Conservation (phyloP, 2,113 vertebrate genomes). For the Colistium nudipinnis region DNA sequence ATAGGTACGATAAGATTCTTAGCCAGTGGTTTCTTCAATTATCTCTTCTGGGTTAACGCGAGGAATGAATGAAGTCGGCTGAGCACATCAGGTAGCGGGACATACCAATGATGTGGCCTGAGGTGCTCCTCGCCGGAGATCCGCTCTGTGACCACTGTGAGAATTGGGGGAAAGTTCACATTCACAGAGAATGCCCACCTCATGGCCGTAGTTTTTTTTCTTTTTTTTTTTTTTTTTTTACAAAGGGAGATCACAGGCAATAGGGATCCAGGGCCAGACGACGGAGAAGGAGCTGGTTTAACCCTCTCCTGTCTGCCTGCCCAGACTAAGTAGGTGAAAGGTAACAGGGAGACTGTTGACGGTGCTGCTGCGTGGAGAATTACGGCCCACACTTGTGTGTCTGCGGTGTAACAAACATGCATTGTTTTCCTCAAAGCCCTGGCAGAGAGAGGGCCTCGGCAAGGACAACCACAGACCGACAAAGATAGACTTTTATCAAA, state of each 20-base stretch:
- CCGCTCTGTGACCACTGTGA: conserved; percentile 72
- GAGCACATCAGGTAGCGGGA: conserved; percentile 34
- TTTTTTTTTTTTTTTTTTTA: conserved; percentile 7
- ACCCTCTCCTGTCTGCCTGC: conserved; percentile 65
- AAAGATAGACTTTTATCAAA: conserved; percentile 37
- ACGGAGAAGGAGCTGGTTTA: conserved; percentile 58
- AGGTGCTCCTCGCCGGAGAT: conserved; percentile 28
- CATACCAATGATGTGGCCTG: conserved; percentile 7
- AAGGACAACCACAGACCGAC: background rate
- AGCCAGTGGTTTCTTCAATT: background rate
- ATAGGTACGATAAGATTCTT: background rate
- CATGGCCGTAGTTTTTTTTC: conserved; percentile 12
- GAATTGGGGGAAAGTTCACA: conserved; percentile 85
- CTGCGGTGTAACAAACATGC: conserved; percentile 60
- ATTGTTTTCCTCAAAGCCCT: conserved; percentile 21
- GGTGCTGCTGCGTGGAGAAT: conserved; percentile 41
- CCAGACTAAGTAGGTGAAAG: conserved; percentile 78
- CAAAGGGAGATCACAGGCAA: conserved; percentile 17
- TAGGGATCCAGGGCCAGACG: conserved; percentile 45
- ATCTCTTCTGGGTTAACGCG: background rate
- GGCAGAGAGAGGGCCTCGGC: conserved; percentile 14
- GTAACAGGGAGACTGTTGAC: conserved; percentile 63
- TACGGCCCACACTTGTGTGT: conserved; percentile 15
- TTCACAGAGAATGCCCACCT: conserved; percentile 64
- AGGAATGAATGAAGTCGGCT: conserved; percentile 17